These are phyloP conservation scores for Chrysotoxum bicinctum DNA, from an alignment of 2,888 invertebrate species.

Conservation along the genomic window DNA sequence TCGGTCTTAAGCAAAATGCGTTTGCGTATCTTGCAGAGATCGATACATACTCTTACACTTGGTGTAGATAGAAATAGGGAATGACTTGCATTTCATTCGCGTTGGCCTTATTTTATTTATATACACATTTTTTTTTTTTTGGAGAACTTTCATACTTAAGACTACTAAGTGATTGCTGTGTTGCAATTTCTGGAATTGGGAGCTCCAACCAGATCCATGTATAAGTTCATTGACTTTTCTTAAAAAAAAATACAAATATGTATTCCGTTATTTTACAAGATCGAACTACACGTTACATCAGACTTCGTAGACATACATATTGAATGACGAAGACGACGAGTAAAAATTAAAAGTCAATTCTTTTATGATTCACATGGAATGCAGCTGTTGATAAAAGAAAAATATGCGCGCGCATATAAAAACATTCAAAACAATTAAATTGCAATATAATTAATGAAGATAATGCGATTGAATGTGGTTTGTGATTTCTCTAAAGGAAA, in stretches of 20 bases:
- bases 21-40: slow-evolving; percentile 15
- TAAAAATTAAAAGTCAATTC: neutral
- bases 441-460: too few relatives aligned
- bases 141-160: neutral
- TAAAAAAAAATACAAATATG: neutral
- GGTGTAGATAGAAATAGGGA: neutral
- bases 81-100: slow-evolving; percentile 12
- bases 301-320: neutral
- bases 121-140: neutral
- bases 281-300: neutral
- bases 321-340: neutral
- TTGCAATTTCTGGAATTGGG: neutral
- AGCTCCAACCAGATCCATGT: neutral
- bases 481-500: too few relatives aligned
- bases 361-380: too few relatives aligned
- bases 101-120: slow-evolving; percentile 20
- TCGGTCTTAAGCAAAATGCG: neutral
- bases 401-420: too few relatives aligned
- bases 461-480: too few relatives aligned
- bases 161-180: neutral
- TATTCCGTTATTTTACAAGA: neutral
- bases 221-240: neutral
- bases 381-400: too few relatives aligned
- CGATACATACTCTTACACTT: neutral
- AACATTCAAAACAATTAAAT: too few relatives aligned